phyloP scores from a whole-genome alignment of 2,888 invertebrate species.

The Heliconius sara region DNA sequence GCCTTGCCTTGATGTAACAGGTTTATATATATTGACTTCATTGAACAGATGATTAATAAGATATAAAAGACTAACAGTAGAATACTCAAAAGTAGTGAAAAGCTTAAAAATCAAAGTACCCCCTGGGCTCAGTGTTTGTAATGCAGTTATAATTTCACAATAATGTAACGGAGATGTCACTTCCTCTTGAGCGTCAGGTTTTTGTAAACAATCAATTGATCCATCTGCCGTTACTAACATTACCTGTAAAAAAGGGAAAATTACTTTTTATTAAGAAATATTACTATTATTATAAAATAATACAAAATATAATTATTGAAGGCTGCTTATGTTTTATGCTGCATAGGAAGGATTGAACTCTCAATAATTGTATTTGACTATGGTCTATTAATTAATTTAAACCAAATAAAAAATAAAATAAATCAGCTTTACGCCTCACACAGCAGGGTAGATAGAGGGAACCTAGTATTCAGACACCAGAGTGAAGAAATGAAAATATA shows the following conservation, averaged over 20 bases:
- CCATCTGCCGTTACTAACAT: constrained; percentile 95
- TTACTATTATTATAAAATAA: not conserved
- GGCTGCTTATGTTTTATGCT: too few relatives aligned
- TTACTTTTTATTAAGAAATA: not conserved
- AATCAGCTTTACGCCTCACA: too few relatives aligned
- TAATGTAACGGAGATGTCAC: constrained; percentile 91
- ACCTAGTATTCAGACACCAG: too few relatives aligned
- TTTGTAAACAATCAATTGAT: constrained; percentile 93
- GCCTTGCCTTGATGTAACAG: constrained; percentile 96
- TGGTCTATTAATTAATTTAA: too few relatives aligned
- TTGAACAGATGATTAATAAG: constrained; percentile 90
- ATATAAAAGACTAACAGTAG: constrained; percentile 91
- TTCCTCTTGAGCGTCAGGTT: constrained; percentile 94
- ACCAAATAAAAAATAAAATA: too few relatives aligned
- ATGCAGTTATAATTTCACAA: constrained; percentile 91
- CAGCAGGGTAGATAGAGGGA: too few relatives aligned
- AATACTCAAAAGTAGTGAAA: constrained; percentile 94
- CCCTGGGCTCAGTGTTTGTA: constrained; percentile 87
- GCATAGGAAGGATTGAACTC: too few relatives aligned
- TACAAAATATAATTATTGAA: too few relatives aligned
- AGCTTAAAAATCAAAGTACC: constrained; percentile 94
- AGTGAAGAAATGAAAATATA: too few relatives aligned
- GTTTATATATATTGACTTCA: constrained; percentile 91
- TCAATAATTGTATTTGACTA: too few relatives aligned
- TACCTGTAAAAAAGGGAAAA: constrained; percentile 68